These are phyloP conservation scores for Habrosyne pyritoides DNA, from an alignment of 2,888 invertebrate species.

Conservation along the genomic window DNA sequence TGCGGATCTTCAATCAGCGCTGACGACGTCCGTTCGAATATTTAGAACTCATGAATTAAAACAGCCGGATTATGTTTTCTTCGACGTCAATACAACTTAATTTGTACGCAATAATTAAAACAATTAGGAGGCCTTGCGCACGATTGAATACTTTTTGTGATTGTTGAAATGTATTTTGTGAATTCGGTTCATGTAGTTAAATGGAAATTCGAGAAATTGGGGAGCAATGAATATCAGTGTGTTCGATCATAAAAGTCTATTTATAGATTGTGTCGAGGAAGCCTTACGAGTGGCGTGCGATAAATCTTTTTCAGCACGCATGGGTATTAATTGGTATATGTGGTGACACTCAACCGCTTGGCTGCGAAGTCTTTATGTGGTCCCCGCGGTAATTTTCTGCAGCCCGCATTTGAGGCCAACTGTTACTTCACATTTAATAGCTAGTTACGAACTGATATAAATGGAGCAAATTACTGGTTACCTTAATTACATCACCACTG, in stretches of 20 bases:
- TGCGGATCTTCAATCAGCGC: conserved; percentile 69
- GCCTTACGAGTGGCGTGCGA: conserved; percentile 65
- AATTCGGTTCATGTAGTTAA: conserved; percentile 5
- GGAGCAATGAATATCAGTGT: neutral
- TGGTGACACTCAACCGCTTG: conserved; percentile 41
- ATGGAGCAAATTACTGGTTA: neutral
- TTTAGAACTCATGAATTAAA: conserved; percentile 78
- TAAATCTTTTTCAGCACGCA: conserved; percentile 76
- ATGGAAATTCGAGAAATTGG: neutral
- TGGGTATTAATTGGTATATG: conserved; percentile 65
- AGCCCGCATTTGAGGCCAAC: conserved; percentile 40
- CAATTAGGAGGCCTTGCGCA: conserved; percentile 47
- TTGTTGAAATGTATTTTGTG: conserved; percentile 27
- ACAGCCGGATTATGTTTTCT: conserved; percentile 59
- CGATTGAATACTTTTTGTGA: conserved; percentile 33
- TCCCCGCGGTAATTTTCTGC: conserved; percentile 59
- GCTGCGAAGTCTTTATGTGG: conserved; percentile 50
- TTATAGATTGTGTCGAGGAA: conserved; percentile 47
- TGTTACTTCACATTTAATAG: conserved; percentile 29
- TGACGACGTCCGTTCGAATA: conserved; percentile 60
- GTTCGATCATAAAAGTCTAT: neutral
- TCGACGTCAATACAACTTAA: conserved; percentile 68
- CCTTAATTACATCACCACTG: neutral
- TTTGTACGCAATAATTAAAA: conserved; percentile 73
- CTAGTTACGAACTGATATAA: conserved; percentile 7